Conservation (phyloP, 2,797 vertebrate species). For the Phoeniculus purpureus region DNA sequence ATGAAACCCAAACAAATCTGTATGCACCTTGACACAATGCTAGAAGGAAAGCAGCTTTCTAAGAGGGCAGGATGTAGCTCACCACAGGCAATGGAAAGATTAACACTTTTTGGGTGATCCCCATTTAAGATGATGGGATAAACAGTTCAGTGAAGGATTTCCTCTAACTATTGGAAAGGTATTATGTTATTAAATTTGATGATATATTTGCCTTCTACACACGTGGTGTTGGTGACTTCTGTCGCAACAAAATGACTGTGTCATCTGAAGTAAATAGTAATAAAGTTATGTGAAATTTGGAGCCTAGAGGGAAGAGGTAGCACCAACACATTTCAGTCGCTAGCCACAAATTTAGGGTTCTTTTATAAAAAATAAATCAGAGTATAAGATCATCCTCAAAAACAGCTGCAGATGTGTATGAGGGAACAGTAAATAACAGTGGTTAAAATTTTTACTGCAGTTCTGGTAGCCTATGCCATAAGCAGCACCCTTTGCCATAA, state of each 20-base stretch:
- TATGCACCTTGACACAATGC: neutral
- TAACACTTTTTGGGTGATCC: neutral
- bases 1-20: neutral
- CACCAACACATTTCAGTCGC: neutral
- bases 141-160: neutral
- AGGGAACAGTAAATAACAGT: neutral
- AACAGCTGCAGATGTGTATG: neutral
- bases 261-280: neutral
- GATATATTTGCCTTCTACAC: neutral
- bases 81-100: neutral
- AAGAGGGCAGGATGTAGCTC: neutral
- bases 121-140: neutral
- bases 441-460: rapidly evolving
- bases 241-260: neutral
- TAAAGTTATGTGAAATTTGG: neutral
- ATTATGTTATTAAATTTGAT: neutral
- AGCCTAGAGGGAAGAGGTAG: neutral
- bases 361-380: neutral
- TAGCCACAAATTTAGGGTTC: neutral
- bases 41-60: neutral
- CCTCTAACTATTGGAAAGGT: neutral
- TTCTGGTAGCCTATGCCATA: neutral
- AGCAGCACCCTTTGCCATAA: neutral
- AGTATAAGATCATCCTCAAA: neutral
- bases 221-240: neutral